Conservation (phyloP, 2,113 vertebrate species). For the Struthio camelus region DNA sequence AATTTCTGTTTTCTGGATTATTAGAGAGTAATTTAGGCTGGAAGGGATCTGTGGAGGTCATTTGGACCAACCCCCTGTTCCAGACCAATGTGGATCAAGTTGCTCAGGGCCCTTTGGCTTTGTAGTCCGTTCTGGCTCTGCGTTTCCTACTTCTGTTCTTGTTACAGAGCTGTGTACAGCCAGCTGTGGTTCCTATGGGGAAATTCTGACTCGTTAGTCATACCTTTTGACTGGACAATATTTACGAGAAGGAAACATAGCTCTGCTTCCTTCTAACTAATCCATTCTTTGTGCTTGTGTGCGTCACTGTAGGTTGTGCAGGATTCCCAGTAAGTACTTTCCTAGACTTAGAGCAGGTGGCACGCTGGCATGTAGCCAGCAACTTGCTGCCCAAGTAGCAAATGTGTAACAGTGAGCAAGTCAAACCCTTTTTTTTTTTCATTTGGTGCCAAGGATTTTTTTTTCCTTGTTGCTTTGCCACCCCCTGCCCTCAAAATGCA, state of each 20-base stretch:
- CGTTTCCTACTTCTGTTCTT: neutral
- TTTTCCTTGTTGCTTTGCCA: neutral
- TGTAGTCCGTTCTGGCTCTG: neutral
- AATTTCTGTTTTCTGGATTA: neutral
- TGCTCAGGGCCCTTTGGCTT: neutral
- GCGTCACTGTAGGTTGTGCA: neutral
- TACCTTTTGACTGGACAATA: too few species aligned
- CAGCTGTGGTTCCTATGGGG: neutral
- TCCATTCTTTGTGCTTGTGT: neutral
- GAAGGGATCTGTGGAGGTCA: neutral
- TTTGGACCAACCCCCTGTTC: neutral
- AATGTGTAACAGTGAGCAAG: neutral
- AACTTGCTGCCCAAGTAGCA: neutral
- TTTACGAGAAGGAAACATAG: too few species aligned
- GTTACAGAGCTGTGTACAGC: neutral
- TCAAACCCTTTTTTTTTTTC: neutral
- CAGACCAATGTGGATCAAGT: neutral
- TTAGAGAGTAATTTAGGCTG: neutral
- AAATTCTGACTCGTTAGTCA: neutral
- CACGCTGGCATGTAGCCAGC: neutral
- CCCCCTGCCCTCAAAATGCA: accelerated
- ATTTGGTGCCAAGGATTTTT: neutral
- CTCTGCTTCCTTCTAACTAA: neutral
- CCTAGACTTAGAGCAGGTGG: neutral
- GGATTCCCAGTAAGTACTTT: neutral